phyloP scores from a whole-genome alignment of 2,888 invertebrate genomes.

The Melinaea marsaeus region DNA sequence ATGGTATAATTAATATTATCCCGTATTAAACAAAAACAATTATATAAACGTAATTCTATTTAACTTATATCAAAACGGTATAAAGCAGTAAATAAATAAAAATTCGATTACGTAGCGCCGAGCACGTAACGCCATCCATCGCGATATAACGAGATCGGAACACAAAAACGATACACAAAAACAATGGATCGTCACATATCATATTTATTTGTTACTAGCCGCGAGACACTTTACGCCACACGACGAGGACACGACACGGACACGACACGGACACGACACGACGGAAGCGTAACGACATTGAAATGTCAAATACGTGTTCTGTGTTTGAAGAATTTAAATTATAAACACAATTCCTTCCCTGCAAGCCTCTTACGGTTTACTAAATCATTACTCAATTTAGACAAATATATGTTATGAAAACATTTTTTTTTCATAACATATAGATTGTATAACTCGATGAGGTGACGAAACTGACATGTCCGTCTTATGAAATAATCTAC shows the following conservation, averaged over 20 bases:
- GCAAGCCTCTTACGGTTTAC: neutral
- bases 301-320: neutral
- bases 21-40: too few species aligned
- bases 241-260: neutral
- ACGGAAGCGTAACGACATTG: neutral
- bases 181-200: constrained; percentile 16
- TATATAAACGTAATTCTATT: neutral
- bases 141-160: constrained; percentile 17
- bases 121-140: constrained; percentile 13
- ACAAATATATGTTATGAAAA: neutral
- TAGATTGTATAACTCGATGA: neutral
- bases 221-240: neutral
- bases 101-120: constrained; percentile 43
- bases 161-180: constrained; percentile 18
- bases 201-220: constrained; percentile 11
- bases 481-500: too few species aligned
- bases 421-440: neutral
- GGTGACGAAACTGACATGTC: neutral
- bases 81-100: constrained; percentile 28
- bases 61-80: neutral
- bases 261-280: neutral
- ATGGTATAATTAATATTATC: too few species aligned
- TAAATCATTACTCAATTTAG: neutral
- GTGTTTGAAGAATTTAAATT: too few species aligned
- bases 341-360: neutral